Conservation (phyloP, 2,797 vertebrate genomes). For the Triplophysa yarkandensis region DNA sequence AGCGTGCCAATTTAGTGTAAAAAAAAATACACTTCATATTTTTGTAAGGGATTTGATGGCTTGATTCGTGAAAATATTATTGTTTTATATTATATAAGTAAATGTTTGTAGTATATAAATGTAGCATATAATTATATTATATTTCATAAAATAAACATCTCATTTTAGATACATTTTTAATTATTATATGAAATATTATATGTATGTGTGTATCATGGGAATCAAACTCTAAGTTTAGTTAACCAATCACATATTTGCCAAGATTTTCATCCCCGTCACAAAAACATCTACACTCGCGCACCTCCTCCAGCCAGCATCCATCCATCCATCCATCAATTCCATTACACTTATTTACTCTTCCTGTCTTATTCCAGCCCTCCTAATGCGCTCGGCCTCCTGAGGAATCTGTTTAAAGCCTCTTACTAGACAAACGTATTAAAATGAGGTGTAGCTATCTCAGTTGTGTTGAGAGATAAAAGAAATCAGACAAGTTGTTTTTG, state of each 20-base stretch:
- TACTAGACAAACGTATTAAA: slow-evolving; percentile 34
- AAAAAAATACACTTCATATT: no score
- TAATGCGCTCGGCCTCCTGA: slow-evolving; percentile 31
- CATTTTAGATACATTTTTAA: no score
- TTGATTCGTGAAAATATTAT: neutral
- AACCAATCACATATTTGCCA: neutral
- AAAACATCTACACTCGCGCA: neutral
- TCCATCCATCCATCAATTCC: slow-evolving; percentile 36
- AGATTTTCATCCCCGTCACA: neutral
- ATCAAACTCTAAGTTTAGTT: no score
- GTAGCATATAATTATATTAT: no score
- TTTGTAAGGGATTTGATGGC: neutral
- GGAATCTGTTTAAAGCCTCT: slow-evolving; percentile 38
- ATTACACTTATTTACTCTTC: slow-evolving; percentile 35
- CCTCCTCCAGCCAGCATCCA: slow-evolving; percentile 5
- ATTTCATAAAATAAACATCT: no score
- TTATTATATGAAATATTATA: no score
- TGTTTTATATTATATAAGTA: neutral
- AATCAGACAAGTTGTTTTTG: neutral
- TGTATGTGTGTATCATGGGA: no score
- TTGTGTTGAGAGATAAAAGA: neutral
- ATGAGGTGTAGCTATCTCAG: slow-evolving; percentile 31
- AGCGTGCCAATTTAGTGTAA: no score
- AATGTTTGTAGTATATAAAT: no score
- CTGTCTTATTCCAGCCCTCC: slow-evolving; percentile 33